Base-by-base conservation (phyloP, 2,113 vertebrate species). In the Salvelinus namaycush region DNA sequence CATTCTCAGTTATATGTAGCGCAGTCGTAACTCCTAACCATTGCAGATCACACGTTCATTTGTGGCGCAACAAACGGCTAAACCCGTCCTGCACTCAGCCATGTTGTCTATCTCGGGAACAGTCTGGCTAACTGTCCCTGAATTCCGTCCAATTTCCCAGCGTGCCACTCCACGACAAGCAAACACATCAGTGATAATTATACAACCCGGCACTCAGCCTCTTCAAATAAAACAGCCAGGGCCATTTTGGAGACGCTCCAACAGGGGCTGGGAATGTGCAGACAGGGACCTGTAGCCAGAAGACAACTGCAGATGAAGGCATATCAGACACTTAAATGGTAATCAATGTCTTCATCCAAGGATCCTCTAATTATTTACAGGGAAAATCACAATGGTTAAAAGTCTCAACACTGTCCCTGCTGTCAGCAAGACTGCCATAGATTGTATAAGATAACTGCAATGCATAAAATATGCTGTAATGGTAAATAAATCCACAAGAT, bases 111-210 rank as follows among this genome's bases (percentile, higher is more conserved):
- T 54, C 16, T 54, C 16, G 1, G 51, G 51, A 54, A 18, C 16
- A 54, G 51, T 54, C 51, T 18, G 51, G 51, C 51, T 54, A 16
- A 54, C 12, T 54, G 51, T 54, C 51, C 51, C 51, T 54, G 51
- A 54, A 54, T 18, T 16, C 51, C 1, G 5, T 54, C 16, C 51
- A 54, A 54, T 54, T 54, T 76, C 60, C 68, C 66, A 76, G 57
- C 22, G 2, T 73, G 22, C 57, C 75, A 77, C 79, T 81, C 59
- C 75, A 70, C 75, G 29, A 20, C 71, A 76, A 76, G 68, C 74
- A 77, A 70, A 80, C 75, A 77, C 65, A 79, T 75, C 72, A 77
- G 72, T 70, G 68, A 69, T 79, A 79, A 75, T 79, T 77, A 81
- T 71, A 74, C 77, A 76, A 59, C 62, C 22, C 74, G 62, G 60